phyloP scores from a whole-genome alignment of 1,140 invertebrate genomes.

The Euwallacea fornicatus region DNA sequence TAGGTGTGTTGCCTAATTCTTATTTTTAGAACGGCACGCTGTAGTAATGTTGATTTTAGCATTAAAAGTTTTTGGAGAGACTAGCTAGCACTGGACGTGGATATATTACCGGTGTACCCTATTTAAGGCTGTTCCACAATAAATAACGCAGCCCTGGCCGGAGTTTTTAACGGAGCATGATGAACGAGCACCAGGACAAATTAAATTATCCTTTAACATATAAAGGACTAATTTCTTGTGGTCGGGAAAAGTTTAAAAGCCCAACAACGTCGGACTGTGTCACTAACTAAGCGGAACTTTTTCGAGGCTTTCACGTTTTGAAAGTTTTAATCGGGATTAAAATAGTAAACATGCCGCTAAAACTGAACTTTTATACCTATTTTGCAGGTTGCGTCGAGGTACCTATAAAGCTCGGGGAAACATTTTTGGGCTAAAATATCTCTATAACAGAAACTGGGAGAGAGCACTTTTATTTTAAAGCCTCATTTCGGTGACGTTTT shows the following conservation, averaged over 20 bases:
- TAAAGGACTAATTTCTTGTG: conserved; percentile 42
- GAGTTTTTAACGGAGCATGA: conserved; percentile 22
- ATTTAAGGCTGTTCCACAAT: conserved; percentile 1
- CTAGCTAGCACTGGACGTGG: neutral
- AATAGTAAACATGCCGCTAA: neutral
- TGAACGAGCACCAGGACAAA: conserved; percentile 36
- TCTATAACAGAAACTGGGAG: neutral
- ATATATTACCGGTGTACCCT: conserved; percentile 5
- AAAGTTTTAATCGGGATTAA: conserved; percentile 20
- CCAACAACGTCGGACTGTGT: conserved; percentile 27
- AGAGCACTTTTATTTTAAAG: conserved; percentile 14
- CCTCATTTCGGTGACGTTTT: conserved; percentile 20
- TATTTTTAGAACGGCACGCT: too few species aligned
- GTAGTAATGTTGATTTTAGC: neutral
- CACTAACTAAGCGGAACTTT: conserved; percentile 36
- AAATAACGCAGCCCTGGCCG: neutral
- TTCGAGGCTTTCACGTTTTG: conserved; percentile 26
- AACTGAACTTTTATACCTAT: neutral
- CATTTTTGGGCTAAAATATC: neutral
- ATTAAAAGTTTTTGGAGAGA: neutral
- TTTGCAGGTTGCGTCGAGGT: neutral
- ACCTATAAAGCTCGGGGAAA: neutral
- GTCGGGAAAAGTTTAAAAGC: conserved; percentile 43
- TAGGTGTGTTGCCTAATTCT: neutral
- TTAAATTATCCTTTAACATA: conserved; percentile 42